phyloP scores from a whole-genome alignment of 2,113 vertebrate genomes.

The Carassius gibelio region DNA sequence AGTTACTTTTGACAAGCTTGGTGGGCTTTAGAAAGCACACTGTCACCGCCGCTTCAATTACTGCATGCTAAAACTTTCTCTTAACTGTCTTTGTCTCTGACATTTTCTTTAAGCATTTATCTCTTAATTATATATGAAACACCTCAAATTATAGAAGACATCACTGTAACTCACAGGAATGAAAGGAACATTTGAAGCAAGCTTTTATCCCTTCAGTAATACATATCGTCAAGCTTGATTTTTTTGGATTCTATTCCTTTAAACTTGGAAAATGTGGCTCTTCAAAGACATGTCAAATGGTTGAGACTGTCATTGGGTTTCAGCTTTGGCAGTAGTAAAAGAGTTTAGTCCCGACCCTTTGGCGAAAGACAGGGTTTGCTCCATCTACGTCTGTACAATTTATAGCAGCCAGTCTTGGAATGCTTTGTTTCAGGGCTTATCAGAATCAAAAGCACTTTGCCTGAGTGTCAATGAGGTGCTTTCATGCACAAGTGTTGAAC shows the following conservation, averaged over 20 bases:
- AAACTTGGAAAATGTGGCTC: neutral
- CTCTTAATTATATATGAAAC: conserved; percentile 25
- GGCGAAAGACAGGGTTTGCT: neutral
- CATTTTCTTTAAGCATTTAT: conserved; percentile 26
- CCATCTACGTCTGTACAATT: conserved; percentile 42
- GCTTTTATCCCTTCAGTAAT: neutral
- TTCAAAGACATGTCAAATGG: conserved; percentile 8
- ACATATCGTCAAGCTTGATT: neutral
- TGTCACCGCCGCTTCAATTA: conserved; percentile 33
- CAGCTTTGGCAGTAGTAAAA: neutral
- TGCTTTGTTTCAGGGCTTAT: conserved; percentile 48
- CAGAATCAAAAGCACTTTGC: conserved; percentile 40
- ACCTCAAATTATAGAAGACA: conserved; percentile 4
- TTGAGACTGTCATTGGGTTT: neutral
- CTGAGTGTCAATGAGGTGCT: conserved; percentile 42
- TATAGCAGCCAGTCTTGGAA: conserved; percentile 29
- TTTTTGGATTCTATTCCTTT: neutral
- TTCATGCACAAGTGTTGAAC: conserved; percentile 46
- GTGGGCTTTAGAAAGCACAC: neutral
- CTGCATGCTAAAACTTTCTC: neutral
- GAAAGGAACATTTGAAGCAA: neutral
- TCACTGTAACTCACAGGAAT: neutral
- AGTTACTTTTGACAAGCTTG: neutral
- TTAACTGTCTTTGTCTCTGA: neutral
- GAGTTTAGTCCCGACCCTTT: conserved; percentile 21